Evolutionary conservation across 2,797 vertebrate species (phyloP).

Genomic region (Sebastes oblongus): DNA sequence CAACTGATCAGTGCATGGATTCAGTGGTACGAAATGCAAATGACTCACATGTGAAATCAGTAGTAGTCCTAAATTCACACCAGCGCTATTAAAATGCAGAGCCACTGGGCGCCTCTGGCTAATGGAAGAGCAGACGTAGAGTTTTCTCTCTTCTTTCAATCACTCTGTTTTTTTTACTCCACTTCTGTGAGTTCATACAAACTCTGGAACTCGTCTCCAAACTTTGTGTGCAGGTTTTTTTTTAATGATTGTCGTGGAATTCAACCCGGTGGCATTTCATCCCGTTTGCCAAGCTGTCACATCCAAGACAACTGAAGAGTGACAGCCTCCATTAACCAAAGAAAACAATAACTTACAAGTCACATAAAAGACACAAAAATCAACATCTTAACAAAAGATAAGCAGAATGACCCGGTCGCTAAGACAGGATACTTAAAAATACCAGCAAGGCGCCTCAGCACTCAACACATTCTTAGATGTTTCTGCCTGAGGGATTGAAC

Average conservation of each 20-base stretch:
- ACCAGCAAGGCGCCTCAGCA: neutral
- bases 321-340: neutral
- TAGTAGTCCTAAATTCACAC: conserved; percentile 13
- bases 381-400: neutral
- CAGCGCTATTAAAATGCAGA: conserved; percentile 42
- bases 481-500: conserved; percentile 39
- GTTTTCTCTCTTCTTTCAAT: conserved; percentile 19
- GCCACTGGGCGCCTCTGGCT: conserved; percentile 22
- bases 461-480: conserved; percentile 28
- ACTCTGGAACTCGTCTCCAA: conserved; percentile 3
- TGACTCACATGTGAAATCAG: conserved; percentile 14
- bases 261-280: neutral
- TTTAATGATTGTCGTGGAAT: neutral
- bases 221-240: neutral
- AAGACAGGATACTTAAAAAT: neutral
- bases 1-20: neutral
- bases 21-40: conserved; percentile 3
- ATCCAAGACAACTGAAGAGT: neutral
- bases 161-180: conserved; percentile 6
- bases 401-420: neutral
- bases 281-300: neutral
- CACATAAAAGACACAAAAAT: neutral
- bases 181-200: neutral
- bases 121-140: conserved; percentile 16
- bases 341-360: neutral